These are phyloP conservation scores for Alexandromys fortis DNA, from an alignment of 2,113 vertebrate genomes.

Conservation along the genomic window DNA sequence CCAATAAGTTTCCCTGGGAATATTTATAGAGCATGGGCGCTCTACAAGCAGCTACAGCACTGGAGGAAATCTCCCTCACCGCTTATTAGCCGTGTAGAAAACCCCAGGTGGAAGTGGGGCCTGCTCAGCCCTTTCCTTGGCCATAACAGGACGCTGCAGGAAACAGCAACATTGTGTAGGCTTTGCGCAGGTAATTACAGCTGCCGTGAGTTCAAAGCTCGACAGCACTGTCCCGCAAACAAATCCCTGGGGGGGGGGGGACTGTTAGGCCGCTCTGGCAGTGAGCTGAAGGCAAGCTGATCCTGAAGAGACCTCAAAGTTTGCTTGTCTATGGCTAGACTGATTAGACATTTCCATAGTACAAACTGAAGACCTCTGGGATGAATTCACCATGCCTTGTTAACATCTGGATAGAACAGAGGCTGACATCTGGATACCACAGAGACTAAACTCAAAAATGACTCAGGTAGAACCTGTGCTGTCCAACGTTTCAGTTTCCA, in stretches of 20 bases:
- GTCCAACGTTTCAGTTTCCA: conserved; percentile 1
- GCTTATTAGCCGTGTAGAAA: background rate
- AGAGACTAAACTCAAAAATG: background rate
- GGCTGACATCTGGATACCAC: background rate
- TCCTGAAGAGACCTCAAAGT: background rate
- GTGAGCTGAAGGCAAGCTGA: background rate
- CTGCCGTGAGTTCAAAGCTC: background rate
- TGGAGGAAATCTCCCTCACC: background rate
- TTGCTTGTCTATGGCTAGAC: background rate
- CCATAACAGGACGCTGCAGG: background rate
- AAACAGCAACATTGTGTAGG: background rate
- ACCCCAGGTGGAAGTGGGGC: background rate
- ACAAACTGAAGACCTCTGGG: background rate
- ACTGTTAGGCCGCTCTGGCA: background rate
- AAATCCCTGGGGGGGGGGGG: background rate
- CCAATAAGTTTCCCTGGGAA: background rate
- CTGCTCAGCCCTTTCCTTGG: background rate
- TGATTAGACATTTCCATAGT: background rate
- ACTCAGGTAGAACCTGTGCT: background rate
- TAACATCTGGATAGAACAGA: background rate
- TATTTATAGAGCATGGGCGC: background rate
- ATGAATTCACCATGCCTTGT: conserved; percentile 6
- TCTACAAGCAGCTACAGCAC: background rate
- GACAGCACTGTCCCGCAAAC: background rate
- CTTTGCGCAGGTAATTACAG: background rate